phyloP scores from a whole-genome alignment of 1,140 invertebrate species.

The Drosophila pachea region DNA sequence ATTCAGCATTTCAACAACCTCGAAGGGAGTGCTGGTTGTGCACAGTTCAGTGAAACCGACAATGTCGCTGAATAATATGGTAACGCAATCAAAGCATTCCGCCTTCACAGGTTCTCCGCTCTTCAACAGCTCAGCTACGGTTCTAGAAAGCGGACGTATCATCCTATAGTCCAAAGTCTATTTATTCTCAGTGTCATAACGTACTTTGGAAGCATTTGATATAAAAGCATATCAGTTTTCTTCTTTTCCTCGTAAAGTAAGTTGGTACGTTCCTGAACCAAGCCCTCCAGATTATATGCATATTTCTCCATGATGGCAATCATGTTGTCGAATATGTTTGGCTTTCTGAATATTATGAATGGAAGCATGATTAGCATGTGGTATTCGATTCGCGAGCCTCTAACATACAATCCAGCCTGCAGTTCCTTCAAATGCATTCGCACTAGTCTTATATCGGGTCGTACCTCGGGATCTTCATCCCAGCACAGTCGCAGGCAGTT shows the following conservation, averaged over 20 bases:
- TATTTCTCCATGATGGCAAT: constrained; percentile 97
- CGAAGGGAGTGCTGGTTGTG: constrained; percentile 90
- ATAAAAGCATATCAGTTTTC: constrained; percentile 94
- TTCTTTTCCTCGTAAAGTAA: constrained; percentile 95
- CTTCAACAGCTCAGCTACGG: constrained; percentile 93
- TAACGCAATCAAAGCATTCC: constrained; percentile 92
- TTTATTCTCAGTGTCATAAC: background rate
- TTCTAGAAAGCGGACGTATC: constrained; percentile 81
- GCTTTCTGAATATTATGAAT: constrained; percentile 82
- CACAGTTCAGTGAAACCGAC: constrained; percentile 97
- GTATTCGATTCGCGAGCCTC: background rate
- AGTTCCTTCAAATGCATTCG: constrained; percentile 86
- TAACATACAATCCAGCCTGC: constrained; percentile 85
- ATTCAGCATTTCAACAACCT: constrained; percentile 92
- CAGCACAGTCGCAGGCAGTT: constrained; percentile 90
- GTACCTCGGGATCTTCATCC: constrained; percentile 90
- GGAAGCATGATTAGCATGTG: background rate
- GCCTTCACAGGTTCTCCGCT: constrained; percentile 91
- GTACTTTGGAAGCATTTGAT: constrained; percentile 93
- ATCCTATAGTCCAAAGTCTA: background rate
- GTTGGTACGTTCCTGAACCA: constrained; percentile 92
- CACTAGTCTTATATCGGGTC: constrained; percentile 89
- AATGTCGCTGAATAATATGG: constrained; percentile 95
- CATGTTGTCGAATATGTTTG: constrained; percentile 97
- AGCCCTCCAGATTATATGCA: constrained; percentile 94